A percentile compares a stretch with the other conserved stretches of the same genome.
Evolutionary conservation across 2,888 invertebrate genomes (phyloP).

Genomic region (Tenthredo livida): DNA sequence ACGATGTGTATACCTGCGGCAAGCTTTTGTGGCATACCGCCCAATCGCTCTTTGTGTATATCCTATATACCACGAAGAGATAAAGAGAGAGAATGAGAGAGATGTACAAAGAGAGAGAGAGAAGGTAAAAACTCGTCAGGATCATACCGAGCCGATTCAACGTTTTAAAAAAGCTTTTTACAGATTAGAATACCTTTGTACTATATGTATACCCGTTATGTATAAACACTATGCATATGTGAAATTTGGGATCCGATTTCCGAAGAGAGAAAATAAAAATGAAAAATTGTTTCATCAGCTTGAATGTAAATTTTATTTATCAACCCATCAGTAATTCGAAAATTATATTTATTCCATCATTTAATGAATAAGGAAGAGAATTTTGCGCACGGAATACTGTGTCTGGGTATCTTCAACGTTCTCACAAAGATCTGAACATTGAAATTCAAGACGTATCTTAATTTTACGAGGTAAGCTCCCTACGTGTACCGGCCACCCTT

Average conservation of each 20-base stretch:
- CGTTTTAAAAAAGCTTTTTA: slow-evolving; percentile 18
- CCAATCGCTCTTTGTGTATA: slow-evolving; percentile 45
- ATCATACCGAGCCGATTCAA: slow-evolving; percentile 29
- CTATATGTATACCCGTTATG: not conserved
- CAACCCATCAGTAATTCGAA: not conserved
- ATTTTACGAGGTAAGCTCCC: slow-evolving; percentile 15
- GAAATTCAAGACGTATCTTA: slow-evolving; percentile 36
- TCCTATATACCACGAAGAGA: slow-evolving; percentile 49
- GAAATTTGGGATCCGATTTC: not conserved
- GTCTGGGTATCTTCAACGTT: not conserved
- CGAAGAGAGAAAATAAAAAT: not conserved
- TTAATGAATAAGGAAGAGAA: not conserved
- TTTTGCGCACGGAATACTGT: not conserved
- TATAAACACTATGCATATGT: too few species aligned
- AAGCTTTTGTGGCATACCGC: slow-evolving; percentile 43
- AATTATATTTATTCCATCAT: not conserved
- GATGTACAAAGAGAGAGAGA: not conserved
- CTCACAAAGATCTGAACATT: slow-evolving; percentile 6
- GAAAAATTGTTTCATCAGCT: not conserved
- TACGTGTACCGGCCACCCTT: not conserved
- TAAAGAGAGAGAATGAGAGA: slow-evolving; percentile 22
- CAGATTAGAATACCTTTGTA: not conserved
- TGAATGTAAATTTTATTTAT: not conserved
- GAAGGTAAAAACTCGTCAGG: slow-evolving; percentile 39
- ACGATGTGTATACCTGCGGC: slow-evolving; percentile 51